phyloP scores from a whole-genome alignment of 2,888 invertebrate genomes.

The Lepidochrysops patricia region DNA sequence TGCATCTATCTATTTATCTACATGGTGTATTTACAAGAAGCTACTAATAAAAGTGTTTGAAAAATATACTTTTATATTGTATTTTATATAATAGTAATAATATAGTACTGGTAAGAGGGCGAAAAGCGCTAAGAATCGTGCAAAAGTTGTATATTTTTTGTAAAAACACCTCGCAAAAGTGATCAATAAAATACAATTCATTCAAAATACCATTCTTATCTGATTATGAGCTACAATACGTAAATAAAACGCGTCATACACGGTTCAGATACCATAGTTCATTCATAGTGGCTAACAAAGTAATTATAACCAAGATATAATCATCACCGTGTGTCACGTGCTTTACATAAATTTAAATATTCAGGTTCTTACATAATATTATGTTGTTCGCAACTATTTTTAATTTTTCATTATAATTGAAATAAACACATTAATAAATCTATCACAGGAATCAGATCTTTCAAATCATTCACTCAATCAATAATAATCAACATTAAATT shows the following conservation, averaged over 20 bases:
- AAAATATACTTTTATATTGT: neutral
- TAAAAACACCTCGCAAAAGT: neutral
- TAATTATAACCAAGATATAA: no score
- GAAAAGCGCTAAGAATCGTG: neutral
- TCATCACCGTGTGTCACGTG: no score
- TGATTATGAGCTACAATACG: neutral
- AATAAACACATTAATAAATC: neutral
- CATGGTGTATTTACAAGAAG: neutral
- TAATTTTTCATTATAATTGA: no score
- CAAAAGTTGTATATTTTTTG: neutral
- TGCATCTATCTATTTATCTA: neutral
- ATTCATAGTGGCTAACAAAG: no score
- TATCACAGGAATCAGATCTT: slow-evolving; percentile 21
- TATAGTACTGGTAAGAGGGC: neutral
- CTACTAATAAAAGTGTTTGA: neutral
- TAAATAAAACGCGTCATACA: no score
- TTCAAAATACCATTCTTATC: neutral
- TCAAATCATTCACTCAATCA: neutral
- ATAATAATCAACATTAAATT: neutral
- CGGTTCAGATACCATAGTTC: no score
- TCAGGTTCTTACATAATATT: no score
- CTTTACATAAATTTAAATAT: no score
- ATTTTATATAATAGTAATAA: neutral
- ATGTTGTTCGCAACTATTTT: no score
- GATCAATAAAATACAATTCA: neutral